Evolutionary conservation across 2,113 vertebrate species (phyloP).

Genomic region (Rhabdomys dilectus): DNA sequence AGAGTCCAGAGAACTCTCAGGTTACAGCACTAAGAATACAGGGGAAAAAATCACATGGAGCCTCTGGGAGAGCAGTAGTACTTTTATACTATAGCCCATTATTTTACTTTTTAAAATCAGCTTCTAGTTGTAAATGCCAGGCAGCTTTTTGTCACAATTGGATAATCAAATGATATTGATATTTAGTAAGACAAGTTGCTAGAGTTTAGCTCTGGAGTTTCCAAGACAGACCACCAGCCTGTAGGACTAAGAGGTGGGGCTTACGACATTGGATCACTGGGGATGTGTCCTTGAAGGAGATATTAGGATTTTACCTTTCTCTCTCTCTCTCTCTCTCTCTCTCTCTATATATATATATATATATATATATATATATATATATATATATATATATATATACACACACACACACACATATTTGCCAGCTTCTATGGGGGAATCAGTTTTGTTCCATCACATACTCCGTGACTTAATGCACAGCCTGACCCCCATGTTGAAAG

Average conservation of each 20-base stretch:
- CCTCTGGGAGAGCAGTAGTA: background rate
- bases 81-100: background rate
- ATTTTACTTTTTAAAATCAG: background rate
- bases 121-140: background rate
- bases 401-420: too few species aligned
- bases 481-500: background rate
- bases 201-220: background rate
- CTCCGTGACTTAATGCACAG: too few species aligned
- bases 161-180: background rate
- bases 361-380: too few species aligned
- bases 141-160: background rate
- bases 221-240: background rate
- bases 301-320: background rate
- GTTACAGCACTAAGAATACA: background rate
- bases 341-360: too few species aligned
- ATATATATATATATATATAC: too few species aligned
- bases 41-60: background rate
- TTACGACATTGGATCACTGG: background rate
- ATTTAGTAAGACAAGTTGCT: background rate
- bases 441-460: background rate
- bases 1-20: background rate
- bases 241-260: background rate
- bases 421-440: background rate
- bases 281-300: background rate
- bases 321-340: background rate